Base-by-base conservation (phyloP, 2,797 vertebrate species). In the Huso huso region DNA sequence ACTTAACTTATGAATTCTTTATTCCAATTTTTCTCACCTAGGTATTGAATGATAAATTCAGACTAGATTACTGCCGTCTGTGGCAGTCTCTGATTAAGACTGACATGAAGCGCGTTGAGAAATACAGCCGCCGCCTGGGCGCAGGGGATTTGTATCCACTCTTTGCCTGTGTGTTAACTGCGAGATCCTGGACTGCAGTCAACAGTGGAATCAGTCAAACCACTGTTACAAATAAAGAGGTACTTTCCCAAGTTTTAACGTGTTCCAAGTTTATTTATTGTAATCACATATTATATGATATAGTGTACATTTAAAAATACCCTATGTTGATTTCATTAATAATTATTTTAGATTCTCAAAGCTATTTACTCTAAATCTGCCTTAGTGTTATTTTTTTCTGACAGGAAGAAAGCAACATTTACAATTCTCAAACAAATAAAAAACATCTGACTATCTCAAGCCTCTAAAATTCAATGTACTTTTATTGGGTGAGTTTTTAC, bases 71-170 rank as follows among this genome's bases (percentile, higher is more conserved):
- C 82, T 97, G 94, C 71, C 88, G 66, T 9, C 90, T 99, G 72
- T 99, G 96, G 96, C 94, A 94, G 84, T 87, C 95, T 51, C 85
- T 99, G 72, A 95, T 99, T 73, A 87, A 86, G 68, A 83, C 89
- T 0, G 90, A 98, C 77, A 89, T 98, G 89, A 78, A 90, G 55
- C 80, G 76, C 1, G 85, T 96, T 61, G 90, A 95, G 83, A 88
- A 81, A 49, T 96, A 95, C 77, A 91, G 95, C 79, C 90, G 78
- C 61, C 82, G 82, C 13, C 86, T 99, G 7, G 95, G 96, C 92
- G 96, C 92, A 0, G 96, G 95, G 3, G 91, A 96, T 11, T 79
- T 98, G 62, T 98, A 92, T 76, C 91, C 94, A 0, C 85, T 99
- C 55, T 96, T 99, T 0, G 93, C 96, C 69, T 99, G 96, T 59